Evolutionary conservation across 2,797 vertebrate species (phyloP).

Genomic region (Semotilus atromaculatus): DNA sequence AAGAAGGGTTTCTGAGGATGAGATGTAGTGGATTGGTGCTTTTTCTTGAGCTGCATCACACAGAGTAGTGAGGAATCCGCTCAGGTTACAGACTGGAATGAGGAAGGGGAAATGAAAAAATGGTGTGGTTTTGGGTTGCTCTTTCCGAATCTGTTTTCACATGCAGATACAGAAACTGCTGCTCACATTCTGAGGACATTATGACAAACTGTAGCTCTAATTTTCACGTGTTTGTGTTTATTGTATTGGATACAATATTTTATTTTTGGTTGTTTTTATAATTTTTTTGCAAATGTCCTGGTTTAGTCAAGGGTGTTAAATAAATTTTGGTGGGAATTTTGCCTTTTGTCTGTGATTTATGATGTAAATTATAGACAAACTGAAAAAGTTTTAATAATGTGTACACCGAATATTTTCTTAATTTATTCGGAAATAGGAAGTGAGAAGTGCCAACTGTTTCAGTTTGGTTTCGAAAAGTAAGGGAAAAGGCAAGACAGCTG

Average conservation of each 20-base stretch:
- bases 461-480: slow-evolving; percentile 43
- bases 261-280: not conserved
- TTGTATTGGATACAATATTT: not conserved
- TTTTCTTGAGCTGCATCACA: not conserved
- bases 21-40: not conserved
- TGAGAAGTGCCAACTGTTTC: slow-evolving; percentile 36
- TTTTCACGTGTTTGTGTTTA: not conserved
- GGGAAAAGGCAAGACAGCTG: slow-evolving; percentile 37
- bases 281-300: not conserved
- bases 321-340: not conserved
- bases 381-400: not conserved
- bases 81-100: slow-evolving; percentile 2
- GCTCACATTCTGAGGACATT: not conserved
- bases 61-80: not conserved
- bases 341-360: not conserved
- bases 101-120: slow-evolving; percentile 19
- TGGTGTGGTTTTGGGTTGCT: not conserved
- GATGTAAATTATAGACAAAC: not conserved
- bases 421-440: slow-evolving; percentile 46
- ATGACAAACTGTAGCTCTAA: not conserved
- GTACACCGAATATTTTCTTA: not conserved
- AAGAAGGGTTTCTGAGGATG: slow-evolving; percentile 74
- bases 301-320: not conserved
- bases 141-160: not conserved
- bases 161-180: not conserved